Evolutionary conservation across 2,888 invertebrate genomes (phyloP).

Genomic region (Lypha dubia): DNA sequence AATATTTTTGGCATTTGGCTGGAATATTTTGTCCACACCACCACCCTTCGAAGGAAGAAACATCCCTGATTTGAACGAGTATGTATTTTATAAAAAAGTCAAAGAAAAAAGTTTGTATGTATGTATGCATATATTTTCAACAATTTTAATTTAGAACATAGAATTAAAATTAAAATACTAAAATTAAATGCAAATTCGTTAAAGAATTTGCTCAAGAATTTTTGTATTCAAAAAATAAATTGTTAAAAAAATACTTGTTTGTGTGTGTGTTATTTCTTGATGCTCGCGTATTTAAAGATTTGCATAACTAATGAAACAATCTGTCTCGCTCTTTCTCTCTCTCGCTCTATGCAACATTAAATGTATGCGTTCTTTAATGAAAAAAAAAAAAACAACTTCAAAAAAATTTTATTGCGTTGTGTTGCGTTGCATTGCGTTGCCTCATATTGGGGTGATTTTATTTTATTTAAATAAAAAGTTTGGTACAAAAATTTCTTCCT

Average conservation of each 20-base stretch:
- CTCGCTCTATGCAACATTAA: not conserved
- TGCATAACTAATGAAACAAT: slow-evolving; percentile 71
- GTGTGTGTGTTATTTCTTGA: slow-evolving; percentile 51
- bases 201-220: slow-evolving; percentile 60
- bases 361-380: slow-evolving; percentile 17
- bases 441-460: slow-evolving; percentile 44
- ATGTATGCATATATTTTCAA: too few species aligned
- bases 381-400: slow-evolving; percentile 27
- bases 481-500: slow-evolving; percentile 14
- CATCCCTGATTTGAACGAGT: slow-evolving; percentile 36
- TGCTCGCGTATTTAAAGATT: slow-evolving; percentile 66
- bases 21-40: not conserved
- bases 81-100: not conserved
- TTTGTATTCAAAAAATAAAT: slow-evolving; percentile 9
- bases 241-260: slow-evolving; percentile 3
- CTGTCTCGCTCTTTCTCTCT: too few species aligned
- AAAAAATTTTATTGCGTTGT: slow-evolving; percentile 1
- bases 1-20: slow-evolving; percentile 13
- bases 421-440: not conserved
- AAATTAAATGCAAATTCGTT: slow-evolving; percentile 65
- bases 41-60: slow-evolving; percentile 36
- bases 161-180: slow-evolving; percentile 1
- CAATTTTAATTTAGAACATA: slow-evolving; percentile 58
- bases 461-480: slow-evolving; percentile 23
- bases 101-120: too few species aligned